Percentiles rank a stretch among this genome's conserved stretches.
Evolutionary conservation across 2,888 invertebrate genomes (phyloP).

Genomic region (Eurois occulta): DNA sequence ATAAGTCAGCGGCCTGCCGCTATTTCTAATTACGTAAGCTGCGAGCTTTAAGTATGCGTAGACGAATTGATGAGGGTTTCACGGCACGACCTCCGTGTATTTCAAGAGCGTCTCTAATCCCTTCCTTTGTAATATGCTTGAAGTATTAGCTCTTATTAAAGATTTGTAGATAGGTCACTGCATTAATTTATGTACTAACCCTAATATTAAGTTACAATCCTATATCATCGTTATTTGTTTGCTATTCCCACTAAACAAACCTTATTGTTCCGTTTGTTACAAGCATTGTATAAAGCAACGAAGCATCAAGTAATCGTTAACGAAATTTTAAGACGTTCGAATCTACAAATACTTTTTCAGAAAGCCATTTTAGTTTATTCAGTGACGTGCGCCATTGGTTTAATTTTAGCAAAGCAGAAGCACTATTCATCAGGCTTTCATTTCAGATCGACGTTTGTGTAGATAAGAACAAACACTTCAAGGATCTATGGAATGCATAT

Average conservation of each 20-base stretch:
- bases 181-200: neutral
- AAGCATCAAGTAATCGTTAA: neutral
- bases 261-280: neutral
- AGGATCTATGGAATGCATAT: slow-evolving; percentile 60
- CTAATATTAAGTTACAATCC: neutral
- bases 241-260: neutral
- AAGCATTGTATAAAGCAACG: neutral
- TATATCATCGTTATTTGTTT: neutral
- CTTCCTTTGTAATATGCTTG: slow-evolving; percentile 1
- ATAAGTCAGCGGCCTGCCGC: slow-evolving; percentile 84
- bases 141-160: neutral
- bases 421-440: slow-evolving; percentile 74
- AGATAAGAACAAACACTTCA: slow-evolving; percentile 68
- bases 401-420: slow-evolving; percentile 75
- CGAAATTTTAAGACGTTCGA: neutral
- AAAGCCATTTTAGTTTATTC: slow-evolving; percentile 61
- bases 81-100: slow-evolving; percentile 34
- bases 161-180: neutral
- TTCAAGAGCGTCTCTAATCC: slow-evolving; percentile 38
- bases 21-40: slow-evolving; percentile 81
- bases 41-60: slow-evolving; percentile 59
- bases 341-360: slow-evolving; percentile 37
- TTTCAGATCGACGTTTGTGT: slow-evolving; percentile 70
- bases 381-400: slow-evolving; percentile 77
- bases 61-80: slow-evolving; percentile 61